These are phyloP conservation scores for Pristionchus arcanus DNA, from an alignment of 2,888 invertebrate genomes.

Conservation along the genomic window DNA sequence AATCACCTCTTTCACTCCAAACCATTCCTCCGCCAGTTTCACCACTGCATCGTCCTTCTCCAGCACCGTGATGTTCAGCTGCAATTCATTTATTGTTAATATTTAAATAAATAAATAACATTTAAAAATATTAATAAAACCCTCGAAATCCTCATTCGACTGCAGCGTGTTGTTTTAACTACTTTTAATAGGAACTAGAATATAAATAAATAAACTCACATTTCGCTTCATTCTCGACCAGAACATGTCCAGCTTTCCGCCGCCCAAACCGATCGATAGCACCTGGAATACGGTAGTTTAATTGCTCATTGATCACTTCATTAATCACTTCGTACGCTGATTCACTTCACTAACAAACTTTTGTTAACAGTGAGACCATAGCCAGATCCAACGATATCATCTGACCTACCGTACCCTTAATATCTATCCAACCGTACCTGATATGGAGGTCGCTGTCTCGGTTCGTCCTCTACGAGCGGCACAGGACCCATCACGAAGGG, in stretches of 20 bases:
- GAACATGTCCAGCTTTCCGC: slow-evolving; percentile 56
- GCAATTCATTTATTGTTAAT: slow-evolving; percentile 5
- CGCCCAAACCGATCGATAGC: slow-evolving; percentile 52
- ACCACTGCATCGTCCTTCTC: slow-evolving; percentile 71
- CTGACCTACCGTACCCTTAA: neutral
- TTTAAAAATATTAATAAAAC: neutral
- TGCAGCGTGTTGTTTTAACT: too few relatives aligned
- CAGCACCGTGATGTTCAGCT: slow-evolving; percentile 74
- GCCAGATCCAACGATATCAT: neutral
- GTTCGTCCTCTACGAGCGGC: slow-evolving; percentile 23
- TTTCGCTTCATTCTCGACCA: slow-evolving; percentile 50
- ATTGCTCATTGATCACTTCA: neutral
- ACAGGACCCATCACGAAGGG: slow-evolving; percentile 55
- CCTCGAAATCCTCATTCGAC: neutral
- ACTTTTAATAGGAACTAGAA: too few relatives aligned
- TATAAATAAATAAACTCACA: neutral
- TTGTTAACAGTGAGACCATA: too few relatives aligned
- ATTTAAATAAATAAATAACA: neutral
- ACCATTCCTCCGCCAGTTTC: slow-evolving; percentile 72
- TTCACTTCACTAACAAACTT: too few relatives aligned
- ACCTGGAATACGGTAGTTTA: slow-evolving; percentile 17
- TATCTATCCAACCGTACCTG: neutral
- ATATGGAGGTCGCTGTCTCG: slow-evolving; percentile 35
- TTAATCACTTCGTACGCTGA: neutral
- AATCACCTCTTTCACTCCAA: slow-evolving; percentile 65